These are phyloP conservation scores for Smittia sp. DNA, from an alignment of 2,888 invertebrate genomes.

Conservation along the genomic window DNA sequence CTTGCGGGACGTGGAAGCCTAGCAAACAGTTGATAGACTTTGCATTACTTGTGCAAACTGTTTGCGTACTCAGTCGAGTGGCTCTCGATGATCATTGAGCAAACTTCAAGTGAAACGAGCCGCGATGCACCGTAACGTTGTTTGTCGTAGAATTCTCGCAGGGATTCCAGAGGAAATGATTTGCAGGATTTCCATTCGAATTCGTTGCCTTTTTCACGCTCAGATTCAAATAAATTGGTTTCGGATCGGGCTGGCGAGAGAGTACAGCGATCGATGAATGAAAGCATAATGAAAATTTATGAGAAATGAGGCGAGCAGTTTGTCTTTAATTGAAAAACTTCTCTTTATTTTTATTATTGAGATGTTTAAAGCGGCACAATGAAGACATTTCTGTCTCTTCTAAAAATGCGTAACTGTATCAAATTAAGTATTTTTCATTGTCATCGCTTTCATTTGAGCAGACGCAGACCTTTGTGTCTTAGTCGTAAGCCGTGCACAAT, in stretches of 20 bases:
- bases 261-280: slow-evolving; percentile 33
- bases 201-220: slow-evolving; percentile 23
- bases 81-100: neutral
- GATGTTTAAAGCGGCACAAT: neutral
- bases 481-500: neutral
- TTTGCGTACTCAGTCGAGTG: slow-evolving; percentile 31
- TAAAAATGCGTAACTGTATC: slow-evolving; percentile 41
- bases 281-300: slow-evolving; percentile 41
- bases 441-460: slow-evolving; percentile 29
- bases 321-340: slow-evolving; percentile 36
- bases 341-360: slow-evolving; percentile 17
- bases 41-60: slow-evolving; percentile 36
- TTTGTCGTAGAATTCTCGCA: no score
- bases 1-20: neutral
- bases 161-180: slow-evolving; percentile 37
- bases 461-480: slow-evolving; percentile 2
- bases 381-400: neutral
- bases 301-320: slow-evolving; percentile 26
- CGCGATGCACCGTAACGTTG: slow-evolving; percentile 1
- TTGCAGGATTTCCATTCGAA: slow-evolving; percentile 29
- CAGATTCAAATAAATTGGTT: slow-evolving; percentile 39
- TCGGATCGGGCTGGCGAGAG: neutral
- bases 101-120: neutral
- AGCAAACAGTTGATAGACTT: neutral
- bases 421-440: slow-evolving; percentile 39